Percentiles rank a stretch among this genome's conserved stretches.
These are phyloP conservation scores for Ennomos quercinarius DNA, from an alignment of 2,888 invertebrate species.

Conservation along the genomic window DNA sequence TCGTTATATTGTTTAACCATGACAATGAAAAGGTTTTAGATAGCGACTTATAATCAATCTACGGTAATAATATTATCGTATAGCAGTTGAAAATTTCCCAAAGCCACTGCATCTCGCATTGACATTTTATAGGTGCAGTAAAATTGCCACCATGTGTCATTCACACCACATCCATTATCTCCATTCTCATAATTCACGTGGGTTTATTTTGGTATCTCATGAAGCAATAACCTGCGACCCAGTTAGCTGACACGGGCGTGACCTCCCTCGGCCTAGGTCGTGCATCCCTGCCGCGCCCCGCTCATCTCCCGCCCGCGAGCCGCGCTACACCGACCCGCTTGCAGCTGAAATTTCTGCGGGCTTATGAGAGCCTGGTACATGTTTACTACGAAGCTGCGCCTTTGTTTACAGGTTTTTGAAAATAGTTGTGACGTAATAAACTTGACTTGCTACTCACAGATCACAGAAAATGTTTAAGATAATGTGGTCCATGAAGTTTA, in stretches of 20 bases:
- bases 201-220: slow-evolving; percentile 71
- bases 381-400: slow-evolving; percentile 8
- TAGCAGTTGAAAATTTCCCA: too few species aligned
- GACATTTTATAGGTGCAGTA: neutral
- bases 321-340: slow-evolving; percentile 45
- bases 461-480: too few species aligned
- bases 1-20: too few species aligned
- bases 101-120: too few species aligned
- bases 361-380: slow-evolving; percentile 24
- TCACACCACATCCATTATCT: slow-evolving; percentile 15
- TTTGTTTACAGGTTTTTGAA: neutral
- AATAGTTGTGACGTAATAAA: too few species aligned
- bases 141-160: neutral
- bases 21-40: too few species aligned
- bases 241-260: slow-evolving; percentile 73
- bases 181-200: slow-evolving; percentile 40
- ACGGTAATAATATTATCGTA: too few species aligned
- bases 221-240: slow-evolving; percentile 74
- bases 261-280: slow-evolving; percentile 74
- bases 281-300: slow-evolving; percentile 39
- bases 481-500: too few species aligned
- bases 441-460: too few species aligned
- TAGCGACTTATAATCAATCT: too few species aligned
- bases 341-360: slow-evolving; percentile 41
- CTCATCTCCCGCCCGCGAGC: slow-evolving; percentile 12